A percentile compares a stretch with the other conserved stretches of the same genome.
Evolutionary conservation across 2,888 invertebrate genomes (phyloP).

Genomic region (Eupeodes luniger): DNA sequence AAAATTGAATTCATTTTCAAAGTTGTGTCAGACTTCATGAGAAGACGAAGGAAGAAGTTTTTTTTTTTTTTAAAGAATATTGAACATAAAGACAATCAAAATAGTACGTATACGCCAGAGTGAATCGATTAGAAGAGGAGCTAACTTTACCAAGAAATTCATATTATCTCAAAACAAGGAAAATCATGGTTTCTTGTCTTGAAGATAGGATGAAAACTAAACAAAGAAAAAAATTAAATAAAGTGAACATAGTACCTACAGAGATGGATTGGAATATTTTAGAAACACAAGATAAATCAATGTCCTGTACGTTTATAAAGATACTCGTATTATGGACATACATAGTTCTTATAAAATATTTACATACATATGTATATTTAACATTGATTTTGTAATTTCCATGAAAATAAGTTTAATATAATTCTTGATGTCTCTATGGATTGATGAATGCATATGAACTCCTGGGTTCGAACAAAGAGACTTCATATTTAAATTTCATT

Average conservation of each 20-base stretch:
- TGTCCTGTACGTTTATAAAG: constrained; percentile 6
- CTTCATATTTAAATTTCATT: constrained; percentile 6
- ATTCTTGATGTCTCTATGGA: background rate
- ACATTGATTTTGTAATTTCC: background rate
- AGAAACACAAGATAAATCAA: constrained; percentile 13
- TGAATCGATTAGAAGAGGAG: background rate
- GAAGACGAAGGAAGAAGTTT: constrained; percentile 30
- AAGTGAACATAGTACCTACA: too few species aligned
- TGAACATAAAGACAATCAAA: background rate
- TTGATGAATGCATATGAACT: background rate
- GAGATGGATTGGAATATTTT: constrained; percentile 11
- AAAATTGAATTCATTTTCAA: constrained; percentile 73
- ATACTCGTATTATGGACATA: background rate
- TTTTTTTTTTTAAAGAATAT: background rate
- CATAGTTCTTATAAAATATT: too few species aligned
- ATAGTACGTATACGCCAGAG: constrained; percentile 33
- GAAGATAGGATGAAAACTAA: background rate
- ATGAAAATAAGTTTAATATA: background rate
- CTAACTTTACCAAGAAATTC: background rate
- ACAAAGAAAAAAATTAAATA: background rate
- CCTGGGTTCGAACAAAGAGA: constrained; percentile 7
- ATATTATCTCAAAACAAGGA: background rate
- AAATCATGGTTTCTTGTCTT: constrained; percentile 5
- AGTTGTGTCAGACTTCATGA: constrained; percentile 55
- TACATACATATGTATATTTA: too few species aligned